Percentiles rank a stretch among this genome's conserved stretches.
phyloP scores from a whole-genome alignment of 2,113 vertebrate species.

The Danionella cerebrum region DNA sequence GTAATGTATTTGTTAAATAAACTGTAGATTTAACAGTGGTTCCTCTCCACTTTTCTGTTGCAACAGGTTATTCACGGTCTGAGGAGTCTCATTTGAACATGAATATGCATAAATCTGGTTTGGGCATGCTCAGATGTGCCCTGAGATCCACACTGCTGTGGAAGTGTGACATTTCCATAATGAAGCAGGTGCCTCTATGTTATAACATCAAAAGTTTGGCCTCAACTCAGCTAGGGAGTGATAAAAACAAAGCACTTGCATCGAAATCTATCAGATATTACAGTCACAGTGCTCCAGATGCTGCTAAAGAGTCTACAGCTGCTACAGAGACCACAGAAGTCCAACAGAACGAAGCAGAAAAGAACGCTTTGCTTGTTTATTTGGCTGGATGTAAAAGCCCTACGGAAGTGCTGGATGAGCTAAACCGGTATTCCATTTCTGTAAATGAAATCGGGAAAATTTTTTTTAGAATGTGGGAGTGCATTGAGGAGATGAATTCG shows the following conservation, averaged over 20 bases:
- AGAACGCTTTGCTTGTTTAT: neutral
- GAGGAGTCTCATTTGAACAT: conserved; percentile 25
- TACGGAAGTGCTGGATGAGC: conserved; percentile 72
- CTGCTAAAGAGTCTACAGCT: neutral
- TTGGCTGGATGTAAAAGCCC: conserved; percentile 65
- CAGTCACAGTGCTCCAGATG: neutral
- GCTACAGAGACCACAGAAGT: neutral
- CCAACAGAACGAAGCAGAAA: neutral
- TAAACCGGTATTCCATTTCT: conserved; percentile 30
- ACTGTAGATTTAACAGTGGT: too few species aligned
- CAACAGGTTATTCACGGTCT: neutral
- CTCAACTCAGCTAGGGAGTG: neutral
- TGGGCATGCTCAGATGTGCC: conserved; percentile 36
- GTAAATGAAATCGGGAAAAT: conserved; percentile 52
- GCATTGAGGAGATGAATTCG: conserved; percentile 59
- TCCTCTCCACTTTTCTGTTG: neutral
- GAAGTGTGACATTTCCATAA: conserved; percentile 6
- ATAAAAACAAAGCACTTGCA: neutral
- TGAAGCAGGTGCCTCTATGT: neutral
- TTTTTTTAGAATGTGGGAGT: conserved; percentile 67
- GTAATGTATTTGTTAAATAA: too few species aligned
- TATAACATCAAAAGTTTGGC: neutral
- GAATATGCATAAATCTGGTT: conserved; percentile 34
- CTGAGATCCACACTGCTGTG: conserved; percentile 27
- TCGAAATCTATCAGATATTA: conserved; percentile 37